These are phyloP conservation scores for Leptarthrus brevirostris DNA, from an alignment of 2,888 invertebrate genomes.

Conservation along the genomic window DNA sequence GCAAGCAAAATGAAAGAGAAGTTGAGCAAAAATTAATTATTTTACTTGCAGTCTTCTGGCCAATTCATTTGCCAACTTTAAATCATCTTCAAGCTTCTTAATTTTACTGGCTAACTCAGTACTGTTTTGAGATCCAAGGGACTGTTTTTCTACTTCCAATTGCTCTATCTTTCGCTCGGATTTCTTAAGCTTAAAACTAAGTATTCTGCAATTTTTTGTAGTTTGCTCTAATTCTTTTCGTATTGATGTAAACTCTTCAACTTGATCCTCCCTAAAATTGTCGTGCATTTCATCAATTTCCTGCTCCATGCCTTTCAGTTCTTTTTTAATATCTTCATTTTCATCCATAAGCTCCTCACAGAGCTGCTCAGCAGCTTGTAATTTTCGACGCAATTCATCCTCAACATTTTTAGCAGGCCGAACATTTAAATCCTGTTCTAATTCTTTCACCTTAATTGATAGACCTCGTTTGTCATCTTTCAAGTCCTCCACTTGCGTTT, in stretches of 20 bases:
- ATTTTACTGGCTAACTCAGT: slow-evolving; percentile 76
- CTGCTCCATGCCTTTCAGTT: slow-evolving; percentile 91
- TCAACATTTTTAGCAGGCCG: slow-evolving; percentile 65
- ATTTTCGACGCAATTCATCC: slow-evolving; percentile 83
- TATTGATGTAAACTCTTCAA: slow-evolving; percentile 93
- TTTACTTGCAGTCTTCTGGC: slow-evolving; percentile 74
- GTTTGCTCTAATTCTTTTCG: slow-evolving; percentile 96
- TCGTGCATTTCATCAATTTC: slow-evolving; percentile 99
- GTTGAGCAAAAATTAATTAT: neutral
- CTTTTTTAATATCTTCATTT: slow-evolving; percentile 93
- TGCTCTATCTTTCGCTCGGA: slow-evolving; percentile 90
- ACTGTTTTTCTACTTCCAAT: slow-evolving; percentile 85
- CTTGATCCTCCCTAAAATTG: slow-evolving; percentile 96
- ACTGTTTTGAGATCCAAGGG: slow-evolving; percentile 73
- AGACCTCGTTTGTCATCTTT: slow-evolving; percentile 83
- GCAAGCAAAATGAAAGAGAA: slow-evolving; percentile 4
- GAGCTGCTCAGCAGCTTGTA: slow-evolving; percentile 89
- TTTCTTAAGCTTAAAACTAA: slow-evolving; percentile 97
- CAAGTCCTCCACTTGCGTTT: slow-evolving; percentile 82
- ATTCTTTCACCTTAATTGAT: slow-evolving; percentile 76
- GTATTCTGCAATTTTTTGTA: slow-evolving; percentile 96
- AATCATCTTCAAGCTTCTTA: slow-evolving; percentile 86
- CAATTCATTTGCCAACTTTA: slow-evolving; percentile 83
- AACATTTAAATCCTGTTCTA: slow-evolving; percentile 76
- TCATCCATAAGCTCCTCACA: slow-evolving; percentile 96